Base-by-base conservation (phyloP, 2,888 invertebrate genomes). In the Eledone cirrhosa region DNA sequence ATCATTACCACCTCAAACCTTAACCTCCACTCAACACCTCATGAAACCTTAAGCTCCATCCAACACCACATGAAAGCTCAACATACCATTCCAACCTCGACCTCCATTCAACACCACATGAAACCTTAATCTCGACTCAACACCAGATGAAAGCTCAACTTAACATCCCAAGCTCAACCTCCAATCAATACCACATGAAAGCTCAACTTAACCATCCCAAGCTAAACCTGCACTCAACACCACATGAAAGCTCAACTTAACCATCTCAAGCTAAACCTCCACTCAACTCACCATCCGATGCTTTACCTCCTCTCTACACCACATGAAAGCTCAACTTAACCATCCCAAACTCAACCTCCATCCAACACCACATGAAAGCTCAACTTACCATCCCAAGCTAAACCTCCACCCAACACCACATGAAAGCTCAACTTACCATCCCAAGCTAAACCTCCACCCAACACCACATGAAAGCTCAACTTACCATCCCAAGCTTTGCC, bases 21-120 rank as follows among this genome's bases (percentile, higher is more conserved):
- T n/a, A n/a, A n/a, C n/a, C 41, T 41, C 8, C 5, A 59, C 31
- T 48, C 59, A 85, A 84, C 85, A 80, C 76, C 77, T 41, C 69
- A 80, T 53, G 87, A n/a, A n/a, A n/a, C n/a, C 86, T 27, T 81
- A 80, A 41, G 87, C 88, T 78, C 85, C 81, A n/a, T 85, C 85
- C 84, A 88, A 84, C n/a, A 88, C 80, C 14, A 88, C 79, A 77
- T 88, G 86, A 41, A 41, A 41, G 5, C 41, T 41, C 8, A 41
- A 59, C 31, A 31, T 67, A 85, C 85, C 85, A 80, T 77, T 76
- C 48, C 69, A 80, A 48, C 86, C 86, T 27, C 81, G 80, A 41
- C 88, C 88, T 78, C 85, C 81, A n/a, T 85, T 85, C 84, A 88
- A 84, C n/a, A 88, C 80, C 14, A 88, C 79, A 77, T 88, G 86